phyloP scores from a whole-genome alignment of 92 coral and sea anemone species.

The Umimayanthus chanpuru region DNA sequence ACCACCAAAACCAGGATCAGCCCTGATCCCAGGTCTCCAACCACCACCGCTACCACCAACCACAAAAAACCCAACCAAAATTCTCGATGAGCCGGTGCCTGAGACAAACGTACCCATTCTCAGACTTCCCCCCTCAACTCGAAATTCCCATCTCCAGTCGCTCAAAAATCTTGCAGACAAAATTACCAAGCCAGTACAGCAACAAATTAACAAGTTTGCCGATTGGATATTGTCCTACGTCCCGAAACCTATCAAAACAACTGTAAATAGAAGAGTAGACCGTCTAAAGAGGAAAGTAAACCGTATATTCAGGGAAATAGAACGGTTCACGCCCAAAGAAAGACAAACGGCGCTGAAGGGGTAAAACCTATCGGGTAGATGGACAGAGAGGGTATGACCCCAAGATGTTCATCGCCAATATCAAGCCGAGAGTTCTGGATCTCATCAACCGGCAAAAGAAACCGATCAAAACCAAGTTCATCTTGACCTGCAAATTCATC shows the following conservation, averaged over 20 bases:
- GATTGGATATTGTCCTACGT: slow-evolving; percentile 47
- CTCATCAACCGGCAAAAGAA: slow-evolving; percentile 49
- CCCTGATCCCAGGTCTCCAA: too few species aligned
- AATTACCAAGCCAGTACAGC: not conserved
- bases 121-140: too few species aligned
- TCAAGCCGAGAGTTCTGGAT: slow-evolving; percentile 46
- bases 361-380: slow-evolving; percentile 33
- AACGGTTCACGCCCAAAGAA: slow-evolving; percentile 3
- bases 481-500: slow-evolving; percentile 43
- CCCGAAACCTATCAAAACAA: slow-evolving; percentile 14
- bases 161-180: too few species aligned
- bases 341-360: slow-evolving; percentile 51
- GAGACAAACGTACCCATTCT: too few species aligned
- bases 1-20: too few species aligned
- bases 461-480: slow-evolving; percentile 56
- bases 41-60: too few species aligned
- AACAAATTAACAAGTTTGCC: slow-evolving; percentile 46
- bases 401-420: slow-evolving; percentile 18
- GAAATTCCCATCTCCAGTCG: too few species aligned
- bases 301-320: slow-evolving; percentile 30
- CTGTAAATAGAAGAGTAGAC: slow-evolving; percentile 44
- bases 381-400: slow-evolving; percentile 43
- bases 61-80: too few species aligned
- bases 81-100: too few species aligned
- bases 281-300: not conserved